Conservation (phyloP, 2,888 invertebrate species). For the Drymonia ruficornis region DNA sequence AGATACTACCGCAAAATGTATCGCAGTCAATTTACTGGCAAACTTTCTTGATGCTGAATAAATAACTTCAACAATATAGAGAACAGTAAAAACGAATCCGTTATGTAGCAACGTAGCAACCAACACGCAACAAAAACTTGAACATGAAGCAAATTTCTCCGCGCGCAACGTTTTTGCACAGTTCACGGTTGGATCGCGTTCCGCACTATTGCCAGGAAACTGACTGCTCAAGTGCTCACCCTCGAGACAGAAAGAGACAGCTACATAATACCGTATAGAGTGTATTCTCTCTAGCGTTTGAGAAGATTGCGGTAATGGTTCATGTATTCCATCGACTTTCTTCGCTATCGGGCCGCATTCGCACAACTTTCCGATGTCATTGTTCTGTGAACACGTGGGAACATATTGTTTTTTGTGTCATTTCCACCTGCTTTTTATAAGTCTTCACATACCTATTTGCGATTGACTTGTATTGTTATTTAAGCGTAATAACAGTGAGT, state of each 20-base stretch:
- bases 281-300: constrained; percentile 38
- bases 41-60: constrained; percentile 11
- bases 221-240: constrained; percentile 25
- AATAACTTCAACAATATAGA: constrained; percentile 21
- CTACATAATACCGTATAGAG: constrained; percentile 17
- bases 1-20: too few relatives aligned
- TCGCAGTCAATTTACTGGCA: neutral
- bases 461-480: constrained; percentile 17
- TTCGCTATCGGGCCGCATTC: constrained; percentile 57
- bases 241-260: constrained; percentile 2
- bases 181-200: constrained; percentile 68
- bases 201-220: constrained; percentile 59
- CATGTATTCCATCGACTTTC: constrained; percentile 61
- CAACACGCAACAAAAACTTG: constrained; percentile 66
- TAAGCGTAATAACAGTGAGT: neutral
- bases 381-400: constrained; percentile 64
- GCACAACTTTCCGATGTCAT: constrained; percentile 75
- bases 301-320: constrained; percentile 31
- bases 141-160: constrained; percentile 69
- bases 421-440: constrained; percentile 23
- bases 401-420: constrained; percentile 55
- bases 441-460: constrained; percentile 10
- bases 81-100: constrained; percentile 54
- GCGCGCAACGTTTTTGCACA: constrained; percentile 62
- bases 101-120: constrained; percentile 67